Evolutionary conservation across 1,140 invertebrate species (phyloP).

Genomic region (Pogonomyrmex californicus): DNA sequence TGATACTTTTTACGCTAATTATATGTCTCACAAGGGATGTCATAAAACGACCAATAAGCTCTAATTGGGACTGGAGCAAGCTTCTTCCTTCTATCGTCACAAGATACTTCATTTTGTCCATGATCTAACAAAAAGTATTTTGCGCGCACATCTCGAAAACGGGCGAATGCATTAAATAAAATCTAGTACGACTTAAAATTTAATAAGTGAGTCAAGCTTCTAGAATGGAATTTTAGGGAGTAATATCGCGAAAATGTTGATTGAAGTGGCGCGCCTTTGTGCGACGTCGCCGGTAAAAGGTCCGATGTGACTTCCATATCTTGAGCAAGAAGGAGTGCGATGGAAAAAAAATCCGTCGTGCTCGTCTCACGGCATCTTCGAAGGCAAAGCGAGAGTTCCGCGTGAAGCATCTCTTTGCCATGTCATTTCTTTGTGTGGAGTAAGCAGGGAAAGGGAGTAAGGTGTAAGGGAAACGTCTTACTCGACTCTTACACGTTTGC

Average conservation of each 20-base stretch:
- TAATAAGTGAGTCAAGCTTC: slow-evolving; percentile 48
- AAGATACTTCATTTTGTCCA: neutral
- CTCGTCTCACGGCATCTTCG: slow-evolving; percentile 28
- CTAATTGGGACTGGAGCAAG: slow-evolving; percentile 6
- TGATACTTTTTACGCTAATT: slow-evolving; percentile 40
- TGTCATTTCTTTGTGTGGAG: slow-evolving; percentile 50
- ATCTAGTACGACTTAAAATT: slow-evolving; percentile 43
- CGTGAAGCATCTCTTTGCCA: slow-evolving; percentile 44
- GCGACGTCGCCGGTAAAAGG: slow-evolving; percentile 39
- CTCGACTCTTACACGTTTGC: neutral
- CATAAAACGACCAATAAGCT: slow-evolving; percentile 20
- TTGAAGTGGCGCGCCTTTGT: slow-evolving; percentile 46
- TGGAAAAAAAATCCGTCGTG: neutral
- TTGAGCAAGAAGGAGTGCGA: slow-evolving; percentile 28
- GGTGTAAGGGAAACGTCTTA: slow-evolving; percentile 21
- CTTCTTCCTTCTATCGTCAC: neutral
- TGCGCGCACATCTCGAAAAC: neutral
- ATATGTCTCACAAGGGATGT: neutral
- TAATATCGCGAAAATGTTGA: slow-evolving; percentile 58
- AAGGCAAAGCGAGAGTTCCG: slow-evolving; percentile 18
- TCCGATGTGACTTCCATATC: slow-evolving; percentile 53
- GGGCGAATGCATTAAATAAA: slow-evolving; percentile 34
- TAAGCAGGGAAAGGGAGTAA: neutral
- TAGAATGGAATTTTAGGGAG: slow-evolving; percentile 51
- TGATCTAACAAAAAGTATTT: slow-evolving; percentile 21